Evolutionary conservation across 2,888 invertebrate genomes (phyloP), one percentile per base, ranked within the genome.

Genomic region (Drosophila anomelani): DNA sequence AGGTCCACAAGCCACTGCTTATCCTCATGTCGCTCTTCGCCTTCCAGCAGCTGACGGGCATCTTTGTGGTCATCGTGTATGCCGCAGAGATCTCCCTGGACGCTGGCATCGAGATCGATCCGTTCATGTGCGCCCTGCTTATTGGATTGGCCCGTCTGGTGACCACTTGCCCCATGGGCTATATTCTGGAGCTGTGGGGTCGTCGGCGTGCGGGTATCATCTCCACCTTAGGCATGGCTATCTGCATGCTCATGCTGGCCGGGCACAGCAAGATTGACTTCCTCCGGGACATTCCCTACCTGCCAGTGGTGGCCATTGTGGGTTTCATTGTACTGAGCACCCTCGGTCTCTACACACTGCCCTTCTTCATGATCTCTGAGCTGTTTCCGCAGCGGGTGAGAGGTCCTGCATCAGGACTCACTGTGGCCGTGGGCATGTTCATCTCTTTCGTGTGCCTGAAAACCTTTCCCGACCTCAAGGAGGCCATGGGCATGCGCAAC

Each of bases 351-450:
- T 92, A 95, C 13, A 95, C 96, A 0, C 86, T 96, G 56, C 96
- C 96, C 0, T 96, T 96, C 95, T 94, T 95, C 36, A 94, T 96
- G 94, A 95, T 95, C 77, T 96, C 96, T 0, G 96, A 96, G 91
- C 93, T 96, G 0, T 96, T 96, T 84, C 94, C 95, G 1, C 93
- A 94, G 1, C 93, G 93, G 64, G 93, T 94, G 0, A 93, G 95
- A 38, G 95, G 95, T 0, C 86, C 95, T 0, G 96, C 96, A 0
- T 95, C 95, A 0, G 95, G 96, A 0, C 93, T 95, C 12, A 94
- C 95, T 56, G 94, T 95, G 1, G 94, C 94, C n/a, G 94, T 94
- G 36, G 94, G 94, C 0, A 96, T 95, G 84, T 87, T 94, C 7
- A 93, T 95, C 2, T 94, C 95, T 75, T 96, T 96, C 83, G 77